Percentiles rank a stretch among this genome's conserved stretches.
Evolutionary conservation across 2,888 invertebrate genomes (phyloP).

Genomic region (Timema cristinae): DNA sequence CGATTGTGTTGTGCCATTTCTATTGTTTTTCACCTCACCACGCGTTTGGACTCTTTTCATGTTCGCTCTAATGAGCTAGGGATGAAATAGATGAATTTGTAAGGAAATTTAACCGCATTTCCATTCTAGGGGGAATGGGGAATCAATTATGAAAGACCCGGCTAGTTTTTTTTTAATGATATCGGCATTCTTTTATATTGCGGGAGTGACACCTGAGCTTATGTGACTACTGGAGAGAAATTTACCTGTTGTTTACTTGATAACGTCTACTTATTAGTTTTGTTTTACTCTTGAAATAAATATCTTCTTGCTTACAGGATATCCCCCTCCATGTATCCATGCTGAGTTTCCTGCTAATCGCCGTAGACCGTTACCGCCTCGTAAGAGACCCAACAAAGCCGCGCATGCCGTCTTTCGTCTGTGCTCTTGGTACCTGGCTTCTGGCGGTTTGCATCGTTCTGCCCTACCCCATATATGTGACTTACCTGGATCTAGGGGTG

Average conservation of each 20-base stretch:
- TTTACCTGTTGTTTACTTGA: constrained; percentile 18
- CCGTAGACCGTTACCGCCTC: constrained; percentile 63
- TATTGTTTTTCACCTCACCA: too few species aligned
- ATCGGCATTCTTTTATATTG: too few species aligned
- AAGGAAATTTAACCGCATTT: too few species aligned
- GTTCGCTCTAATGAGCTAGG: too few species aligned
- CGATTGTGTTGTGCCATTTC: too few species aligned
- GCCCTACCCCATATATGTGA: constrained; percentile 69
- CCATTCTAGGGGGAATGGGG: too few species aligned
- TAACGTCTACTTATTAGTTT: not conserved
- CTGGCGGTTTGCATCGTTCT: constrained; percentile 65
- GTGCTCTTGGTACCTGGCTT: constrained; percentile 66
- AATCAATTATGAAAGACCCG: too few species aligned
- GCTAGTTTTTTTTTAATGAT: too few species aligned
- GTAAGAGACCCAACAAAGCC: constrained; percentile 60
- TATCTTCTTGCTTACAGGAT: constrained; percentile 51
- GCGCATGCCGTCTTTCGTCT: constrained; percentile 62
- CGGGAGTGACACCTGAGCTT: too few species aligned
- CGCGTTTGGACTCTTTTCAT: too few species aligned
- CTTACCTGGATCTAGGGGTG: constrained; percentile 65
- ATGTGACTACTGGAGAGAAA: not conserved
- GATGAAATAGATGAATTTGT: too few species aligned
- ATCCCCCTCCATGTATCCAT: constrained; percentile 67
- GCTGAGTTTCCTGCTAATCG: constrained; percentile 63
- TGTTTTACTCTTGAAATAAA: not conserved